Percentiles rank a stretch among this genome's conserved stretches.
Conservation (phyloP, 2,113 vertebrate genomes). For the Arenaria interpres region DNA sequence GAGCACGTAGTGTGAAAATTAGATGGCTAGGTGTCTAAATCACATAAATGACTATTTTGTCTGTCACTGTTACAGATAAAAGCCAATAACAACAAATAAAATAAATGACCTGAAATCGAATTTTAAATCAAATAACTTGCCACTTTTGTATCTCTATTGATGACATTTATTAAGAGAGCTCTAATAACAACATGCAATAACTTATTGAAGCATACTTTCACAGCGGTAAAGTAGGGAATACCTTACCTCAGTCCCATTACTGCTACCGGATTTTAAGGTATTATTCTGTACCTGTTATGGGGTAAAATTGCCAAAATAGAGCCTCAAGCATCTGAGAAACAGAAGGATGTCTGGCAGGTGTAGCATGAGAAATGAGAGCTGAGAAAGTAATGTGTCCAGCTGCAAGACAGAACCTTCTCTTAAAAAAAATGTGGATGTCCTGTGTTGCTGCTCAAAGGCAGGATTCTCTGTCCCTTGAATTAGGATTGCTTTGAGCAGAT, state of each 20-base stretch:
- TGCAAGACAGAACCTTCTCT: neutral
- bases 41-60: neutral
- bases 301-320: neutral
- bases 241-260: neutral
- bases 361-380: neutral
- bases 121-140: conserved; percentile 12
- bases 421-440: neutral
- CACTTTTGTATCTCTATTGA: neutral
- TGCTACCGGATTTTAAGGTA: neutral
- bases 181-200: neutral
- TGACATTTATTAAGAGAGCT: neutral
- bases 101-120: neutral
- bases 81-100: conserved; percentile 5
- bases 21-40: conserved; percentile 21
- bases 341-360: neutral
- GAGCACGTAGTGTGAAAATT: neutral
- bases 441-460: neutral
- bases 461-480: neutral
- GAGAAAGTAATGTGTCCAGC: neutral
- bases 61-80: neutral
- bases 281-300: neutral
- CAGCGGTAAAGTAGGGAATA: neutral
- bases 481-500: neutral
- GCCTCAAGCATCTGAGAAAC: neutral
- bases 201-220: neutral